Percentiles rank a stretch among this genome's conserved stretches.
Evolutionary conservation across 2,797 vertebrate genomes (phyloP).

Genomic region (Silurus aristotelis): DNA sequence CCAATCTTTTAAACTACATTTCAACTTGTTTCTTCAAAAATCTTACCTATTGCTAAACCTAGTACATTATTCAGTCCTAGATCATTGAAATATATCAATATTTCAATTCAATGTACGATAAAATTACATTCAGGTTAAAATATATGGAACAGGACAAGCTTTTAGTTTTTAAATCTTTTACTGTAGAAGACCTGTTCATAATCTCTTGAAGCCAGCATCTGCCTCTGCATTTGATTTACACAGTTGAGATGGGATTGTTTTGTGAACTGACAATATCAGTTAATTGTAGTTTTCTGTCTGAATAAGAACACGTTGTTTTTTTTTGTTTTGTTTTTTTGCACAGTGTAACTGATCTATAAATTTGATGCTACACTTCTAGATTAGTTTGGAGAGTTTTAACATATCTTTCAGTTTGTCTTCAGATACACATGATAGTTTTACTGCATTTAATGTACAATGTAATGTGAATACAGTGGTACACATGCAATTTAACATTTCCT

Average conservation of each 20-base stretch:
- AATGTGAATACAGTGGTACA: slow-evolving; percentile 49
- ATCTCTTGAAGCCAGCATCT: slow-evolving; percentile 9
- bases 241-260: background rate
- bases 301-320: background rate
- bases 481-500: slow-evolving; percentile 59
- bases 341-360: slow-evolving; percentile 38
- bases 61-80: background rate
- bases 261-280: background rate
- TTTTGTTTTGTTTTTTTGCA: background rate
- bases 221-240: slow-evolving; percentile 1
- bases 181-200: background rate
- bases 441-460: slow-evolving; percentile 52
- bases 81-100: background rate
- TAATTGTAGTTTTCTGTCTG: slow-evolving; percentile 1
- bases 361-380: slow-evolving; percentile 42
- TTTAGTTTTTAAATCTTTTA: slow-evolving; percentile 7
- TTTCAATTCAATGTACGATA: background rate
- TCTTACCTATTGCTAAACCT: background rate
- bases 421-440: slow-evolving; percentile 51
- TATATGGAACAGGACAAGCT: too few relatives aligned
- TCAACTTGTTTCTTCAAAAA: background rate
- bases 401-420: slow-evolving; percentile 51
- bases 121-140: background rate
- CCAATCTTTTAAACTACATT: background rate
- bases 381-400: slow-evolving; percentile 55